Conservation (phyloP, 2,888 invertebrate genomes). For the Drosophila dives region DNA sequence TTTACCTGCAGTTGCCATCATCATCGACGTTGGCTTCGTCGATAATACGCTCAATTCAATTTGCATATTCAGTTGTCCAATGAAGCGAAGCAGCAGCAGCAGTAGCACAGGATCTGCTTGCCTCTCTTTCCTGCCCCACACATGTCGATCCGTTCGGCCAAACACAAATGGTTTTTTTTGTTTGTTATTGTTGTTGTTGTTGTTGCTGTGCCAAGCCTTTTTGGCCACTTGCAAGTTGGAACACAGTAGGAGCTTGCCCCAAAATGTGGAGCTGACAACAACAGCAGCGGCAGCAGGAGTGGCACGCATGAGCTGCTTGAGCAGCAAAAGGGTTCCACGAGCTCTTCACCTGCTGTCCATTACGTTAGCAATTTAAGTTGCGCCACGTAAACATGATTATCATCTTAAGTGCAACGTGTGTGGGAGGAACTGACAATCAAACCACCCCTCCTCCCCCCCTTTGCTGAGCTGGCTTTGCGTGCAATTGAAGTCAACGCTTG, state of each 20-base stretch:
- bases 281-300: slow-evolving; percentile 9
- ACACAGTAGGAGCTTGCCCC: slow-evolving; percentile 25
- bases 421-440: slow-evolving; percentile 29
- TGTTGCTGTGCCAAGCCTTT: slow-evolving; percentile 40
- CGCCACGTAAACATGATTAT: slow-evolving; percentile 81
- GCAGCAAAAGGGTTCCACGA: slow-evolving; percentile 18
- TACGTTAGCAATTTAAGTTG: slow-evolving; percentile 80
- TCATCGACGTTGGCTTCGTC: slow-evolving; percentile 51
- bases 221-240: slow-evolving; percentile 70
- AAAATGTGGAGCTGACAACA: slow-evolving; percentile 67
- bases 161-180: slow-evolving; percentile 62
- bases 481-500: slow-evolving; percentile 63
- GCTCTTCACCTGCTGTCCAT: slow-evolving; percentile 74
- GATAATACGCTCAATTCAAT: slow-evolving; percentile 81
- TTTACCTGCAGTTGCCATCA: slow-evolving; percentile 55
- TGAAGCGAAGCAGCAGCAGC: slow-evolving; percentile 63
- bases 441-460: background rate
- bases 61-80: slow-evolving; percentile 81
- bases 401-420: slow-evolving; percentile 79
- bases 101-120: slow-evolving; percentile 38
- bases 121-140: slow-evolving; percentile 8
- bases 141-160: slow-evolving; percentile 35
- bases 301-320: slow-evolving; percentile 64
- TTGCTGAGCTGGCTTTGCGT: slow-evolving; percentile 55
- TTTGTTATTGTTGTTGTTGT: background rate